phyloP scores from a whole-genome alignment of 92 coral and sea anemone species.

The Zoanthus solanderi region DNA sequence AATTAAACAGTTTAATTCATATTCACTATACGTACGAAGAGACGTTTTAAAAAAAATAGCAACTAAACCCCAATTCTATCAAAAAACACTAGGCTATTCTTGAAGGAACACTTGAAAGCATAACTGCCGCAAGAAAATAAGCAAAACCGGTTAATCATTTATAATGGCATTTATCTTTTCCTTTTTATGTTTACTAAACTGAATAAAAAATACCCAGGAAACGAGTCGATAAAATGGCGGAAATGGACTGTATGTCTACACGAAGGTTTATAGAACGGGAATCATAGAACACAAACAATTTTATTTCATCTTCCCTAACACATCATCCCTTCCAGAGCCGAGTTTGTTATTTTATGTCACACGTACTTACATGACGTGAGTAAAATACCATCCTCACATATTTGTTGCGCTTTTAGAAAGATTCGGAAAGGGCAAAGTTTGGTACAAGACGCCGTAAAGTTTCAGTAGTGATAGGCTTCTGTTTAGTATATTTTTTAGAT shows the following conservation, averaged over 20 bases:
- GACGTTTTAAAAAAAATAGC: too few relatives aligned
- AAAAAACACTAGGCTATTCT: too few relatives aligned
- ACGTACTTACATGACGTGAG: background rate
- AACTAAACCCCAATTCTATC: too few relatives aligned
- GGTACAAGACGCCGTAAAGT: too few relatives aligned
- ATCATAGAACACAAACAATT: slow-evolving; percentile 38
- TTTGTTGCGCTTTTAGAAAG: background rate
- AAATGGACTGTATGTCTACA: slow-evolving; percentile 26
- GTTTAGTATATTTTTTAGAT: background rate
- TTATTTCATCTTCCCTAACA: background rate
- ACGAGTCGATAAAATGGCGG: background rate
- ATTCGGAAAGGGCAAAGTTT: background rate
- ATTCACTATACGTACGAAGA: too few relatives aligned
- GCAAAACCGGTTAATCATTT: too few relatives aligned
- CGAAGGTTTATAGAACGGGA: slow-evolving; percentile 34
- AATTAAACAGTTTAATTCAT: too few relatives aligned
- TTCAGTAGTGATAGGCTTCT: background rate
- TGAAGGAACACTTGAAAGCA: too few relatives aligned
- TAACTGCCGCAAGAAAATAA: too few relatives aligned
- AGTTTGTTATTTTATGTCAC: slow-evolving; percentile 4
- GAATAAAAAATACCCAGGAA: background rate
- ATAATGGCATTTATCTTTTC: background rate
- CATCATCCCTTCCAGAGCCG: background rate
- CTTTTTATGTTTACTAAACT: slow-evolving; percentile 8
- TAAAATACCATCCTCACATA: background rate